Evolutionary conservation across 2,888 invertebrate species (phyloP).

Genomic region (Leptogaster cylindrica): DNA sequence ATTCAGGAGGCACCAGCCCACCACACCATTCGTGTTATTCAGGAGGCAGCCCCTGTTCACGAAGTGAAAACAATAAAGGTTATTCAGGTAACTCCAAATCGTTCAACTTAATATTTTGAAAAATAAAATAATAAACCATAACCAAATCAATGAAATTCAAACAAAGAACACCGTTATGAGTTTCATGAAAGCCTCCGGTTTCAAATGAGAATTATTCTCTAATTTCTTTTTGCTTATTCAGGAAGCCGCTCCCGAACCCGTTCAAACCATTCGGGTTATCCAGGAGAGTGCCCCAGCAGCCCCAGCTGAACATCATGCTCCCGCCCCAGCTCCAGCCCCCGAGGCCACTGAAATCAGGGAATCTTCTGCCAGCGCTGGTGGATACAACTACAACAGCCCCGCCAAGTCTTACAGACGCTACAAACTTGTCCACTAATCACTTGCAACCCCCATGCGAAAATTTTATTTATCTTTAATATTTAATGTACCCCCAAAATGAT

Average conservation of each 20-base stretch:
- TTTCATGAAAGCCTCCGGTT: no score
- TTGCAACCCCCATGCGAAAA: no score
- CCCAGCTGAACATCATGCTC: background rate
- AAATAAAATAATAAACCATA: no score
- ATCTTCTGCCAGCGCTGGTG: background rate
- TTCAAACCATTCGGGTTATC: conserved; percentile 21
- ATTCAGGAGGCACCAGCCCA: background rate
- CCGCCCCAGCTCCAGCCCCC: background rate
- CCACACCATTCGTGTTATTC: conserved; percentile 12
- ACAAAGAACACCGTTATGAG: no score
- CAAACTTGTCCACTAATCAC: no score
- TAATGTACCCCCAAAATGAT: no score
- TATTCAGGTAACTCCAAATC: no score
- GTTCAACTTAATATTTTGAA: no score
- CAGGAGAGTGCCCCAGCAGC: background rate
- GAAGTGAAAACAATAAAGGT: background rate
- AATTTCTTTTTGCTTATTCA: no score
- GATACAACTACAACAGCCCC: conserved; percentile 10
- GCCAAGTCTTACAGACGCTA: background rate
- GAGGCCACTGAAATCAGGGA: background rate
- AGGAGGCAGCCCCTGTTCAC: background rate
- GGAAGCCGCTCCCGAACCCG: conserved; percentile 20
- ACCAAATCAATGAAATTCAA: no score
- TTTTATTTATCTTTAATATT: no score
- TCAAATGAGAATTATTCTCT: no score